Percentiles rank a stretch among this genome's conserved stretches.
phyloP scores from a whole-genome alignment of 2,888 invertebrate species.

The Rosalia funebris region DNA sequence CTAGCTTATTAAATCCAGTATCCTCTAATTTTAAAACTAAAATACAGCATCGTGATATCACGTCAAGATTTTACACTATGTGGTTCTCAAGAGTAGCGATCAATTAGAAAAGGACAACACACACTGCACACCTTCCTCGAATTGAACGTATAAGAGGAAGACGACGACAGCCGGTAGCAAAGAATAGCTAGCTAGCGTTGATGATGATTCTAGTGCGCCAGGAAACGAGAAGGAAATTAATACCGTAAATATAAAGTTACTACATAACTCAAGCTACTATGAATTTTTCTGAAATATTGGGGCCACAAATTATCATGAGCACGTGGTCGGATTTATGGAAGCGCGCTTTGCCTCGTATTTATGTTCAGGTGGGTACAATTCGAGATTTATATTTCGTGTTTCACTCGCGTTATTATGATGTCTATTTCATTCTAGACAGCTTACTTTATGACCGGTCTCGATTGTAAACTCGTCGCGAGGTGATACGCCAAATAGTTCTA shows the following conservation, averaged over 20 bases:
- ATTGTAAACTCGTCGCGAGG: neutral
- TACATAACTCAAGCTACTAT: conserved; percentile 61
- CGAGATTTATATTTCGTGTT: conserved; percentile 45
- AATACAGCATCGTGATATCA: no score
- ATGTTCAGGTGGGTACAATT: conserved; percentile 58
- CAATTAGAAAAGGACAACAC: no score
- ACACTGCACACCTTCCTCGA: neutral
- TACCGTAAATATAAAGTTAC: conserved; percentile 65
- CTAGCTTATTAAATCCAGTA: no score
- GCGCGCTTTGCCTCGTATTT: conserved; percentile 62
- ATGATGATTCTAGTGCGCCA: conserved; percentile 38
- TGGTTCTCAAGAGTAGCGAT: no score
- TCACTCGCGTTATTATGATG: conserved; percentile 25
- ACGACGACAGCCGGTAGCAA: conserved; percentile 9
- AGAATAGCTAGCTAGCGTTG: conserved; percentile 18
- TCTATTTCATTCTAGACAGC: conserved; percentile 19
- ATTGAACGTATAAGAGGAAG: neutral
- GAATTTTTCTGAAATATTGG: conserved; percentile 64
- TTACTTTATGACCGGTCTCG: neutral
- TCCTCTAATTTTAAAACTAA: no score
- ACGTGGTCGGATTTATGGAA: conserved; percentile 61
- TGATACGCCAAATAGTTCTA: neutral
- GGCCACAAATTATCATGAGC: conserved; percentile 62
- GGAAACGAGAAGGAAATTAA: conserved; percentile 62
- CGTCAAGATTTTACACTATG: no score